Conservation (phyloP, 2,113 vertebrate genomes). For the Oreotrochilus melanogaster region DNA sequence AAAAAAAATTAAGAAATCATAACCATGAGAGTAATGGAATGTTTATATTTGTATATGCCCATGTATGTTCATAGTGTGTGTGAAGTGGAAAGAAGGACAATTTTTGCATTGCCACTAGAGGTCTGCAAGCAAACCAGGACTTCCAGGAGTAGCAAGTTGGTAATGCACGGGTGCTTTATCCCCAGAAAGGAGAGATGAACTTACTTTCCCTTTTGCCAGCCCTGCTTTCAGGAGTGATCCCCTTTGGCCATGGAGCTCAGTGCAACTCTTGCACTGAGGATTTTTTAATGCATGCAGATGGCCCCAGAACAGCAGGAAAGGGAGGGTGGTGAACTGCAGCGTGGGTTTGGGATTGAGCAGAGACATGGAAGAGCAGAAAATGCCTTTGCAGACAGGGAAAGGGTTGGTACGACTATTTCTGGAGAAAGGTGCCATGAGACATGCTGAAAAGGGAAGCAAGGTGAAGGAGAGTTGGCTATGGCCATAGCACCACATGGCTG, state of each 20-base stretch:
- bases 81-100: background rate
- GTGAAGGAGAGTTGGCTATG: background rate
- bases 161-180: background rate
- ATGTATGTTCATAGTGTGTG: no score
- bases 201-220: background rate
- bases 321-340: background rate
- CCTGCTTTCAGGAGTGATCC: background rate
- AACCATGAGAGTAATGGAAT: background rate
- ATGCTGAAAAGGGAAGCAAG: background rate
- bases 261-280: background rate
- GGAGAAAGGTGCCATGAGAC: background rate
- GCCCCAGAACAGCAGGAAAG: background rate
- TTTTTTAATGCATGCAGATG: background rate
- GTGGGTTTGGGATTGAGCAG: background rate
- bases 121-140: background rate
- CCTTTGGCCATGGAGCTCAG: background rate
- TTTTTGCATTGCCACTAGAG: background rate
- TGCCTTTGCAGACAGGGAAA: background rate
- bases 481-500: background rate
- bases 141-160: background rate
- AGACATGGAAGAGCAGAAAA: background rate
- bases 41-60: background rate
- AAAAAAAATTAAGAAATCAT: background rate
- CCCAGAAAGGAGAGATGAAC: background rate
- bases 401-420: background rate